Percentiles rank a stretch among this genome's conserved stretches.
phyloP scores from a whole-genome alignment of 1,140 invertebrate genomes.

The Thereuonema tuberculata region DNA sequence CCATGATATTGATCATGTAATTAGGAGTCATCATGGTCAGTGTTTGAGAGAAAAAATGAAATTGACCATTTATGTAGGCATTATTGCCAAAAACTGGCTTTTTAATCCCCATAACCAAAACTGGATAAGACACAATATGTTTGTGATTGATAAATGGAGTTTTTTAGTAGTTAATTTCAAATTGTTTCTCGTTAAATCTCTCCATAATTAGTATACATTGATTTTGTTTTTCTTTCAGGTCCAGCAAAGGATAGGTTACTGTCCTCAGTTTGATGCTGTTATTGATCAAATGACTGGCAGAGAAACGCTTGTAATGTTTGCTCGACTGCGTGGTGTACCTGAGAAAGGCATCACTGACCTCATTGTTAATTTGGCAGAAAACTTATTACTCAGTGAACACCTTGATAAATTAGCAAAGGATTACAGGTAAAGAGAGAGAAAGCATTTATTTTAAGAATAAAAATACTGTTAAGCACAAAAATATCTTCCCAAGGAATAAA shows the following conservation, averaged over 20 bases:
- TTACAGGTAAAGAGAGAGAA: constrained; percentile 34
- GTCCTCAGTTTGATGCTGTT: constrained; percentile 71
- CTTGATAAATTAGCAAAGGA: constrained; percentile 37
- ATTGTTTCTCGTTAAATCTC: too few species aligned
- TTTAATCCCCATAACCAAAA: too few species aligned
- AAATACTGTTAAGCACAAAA: constrained; percentile 32
- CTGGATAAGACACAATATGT: too few species aligned
- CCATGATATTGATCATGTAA: too few species aligned
- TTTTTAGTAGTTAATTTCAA: too few species aligned
- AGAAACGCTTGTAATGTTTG: constrained; percentile 60
- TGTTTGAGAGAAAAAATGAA: too few species aligned
- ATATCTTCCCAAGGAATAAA: constrained; percentile 21
- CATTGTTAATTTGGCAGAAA: constrained; percentile 27
- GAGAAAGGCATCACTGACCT: constrained; percentile 24
- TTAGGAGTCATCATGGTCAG: too few species aligned
- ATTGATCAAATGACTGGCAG: constrained; percentile 61
- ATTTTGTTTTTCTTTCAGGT: constrained; percentile 20
- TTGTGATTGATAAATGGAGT: too few species aligned
- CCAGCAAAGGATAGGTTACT: constrained; percentile 51
- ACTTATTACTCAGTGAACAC: constrained; percentile 29
- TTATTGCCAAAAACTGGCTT: too few species aligned
- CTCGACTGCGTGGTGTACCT: constrained; percentile 53
- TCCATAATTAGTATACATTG: too few species aligned
- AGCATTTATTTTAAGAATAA: too few species aligned
- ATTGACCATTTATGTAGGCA: too few species aligned